Conservation (phyloP, 2,888 invertebrate genomes). For the Isotomurus palustris region DNA sequence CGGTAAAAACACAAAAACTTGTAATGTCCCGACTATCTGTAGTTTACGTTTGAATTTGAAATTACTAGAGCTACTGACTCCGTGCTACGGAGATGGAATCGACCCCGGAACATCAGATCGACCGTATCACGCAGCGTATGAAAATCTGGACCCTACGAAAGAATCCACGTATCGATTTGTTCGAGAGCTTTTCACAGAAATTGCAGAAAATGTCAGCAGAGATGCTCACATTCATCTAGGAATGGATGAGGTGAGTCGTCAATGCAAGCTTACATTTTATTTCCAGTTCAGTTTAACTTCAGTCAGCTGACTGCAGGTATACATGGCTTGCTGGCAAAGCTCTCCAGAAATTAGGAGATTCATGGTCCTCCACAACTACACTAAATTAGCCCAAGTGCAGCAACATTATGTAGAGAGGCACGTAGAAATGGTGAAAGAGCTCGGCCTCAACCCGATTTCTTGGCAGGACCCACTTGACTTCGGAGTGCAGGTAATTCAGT, state of each 20-base stretch:
- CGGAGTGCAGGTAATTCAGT: conserved; percentile 53
- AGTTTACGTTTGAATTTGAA: not conserved
- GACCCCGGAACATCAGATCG: conserved; percentile 48
- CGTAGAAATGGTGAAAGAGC: conserved; percentile 54
- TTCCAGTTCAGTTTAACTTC: not conserved
- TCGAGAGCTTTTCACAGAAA: conserved; percentile 64
- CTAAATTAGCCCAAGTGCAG: conserved; percentile 59
- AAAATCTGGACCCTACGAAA: conserved; percentile 74
- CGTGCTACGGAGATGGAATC: conserved; percentile 59
- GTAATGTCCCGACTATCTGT: not conserved
- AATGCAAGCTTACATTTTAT: not conserved
- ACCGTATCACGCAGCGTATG: conserved; percentile 58
- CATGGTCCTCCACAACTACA: conserved; percentile 58
- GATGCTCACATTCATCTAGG: conserved; percentile 82
- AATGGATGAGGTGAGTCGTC: conserved; percentile 52
- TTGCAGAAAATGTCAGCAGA: conserved; percentile 61
- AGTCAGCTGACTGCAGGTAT: conserved; percentile 22
- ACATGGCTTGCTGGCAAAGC: conserved; percentile 53
- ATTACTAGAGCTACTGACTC: conserved; percentile 64
- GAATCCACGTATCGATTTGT: conserved; percentile 65
- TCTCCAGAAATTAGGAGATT: conserved; percentile 62
- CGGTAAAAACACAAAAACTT: conserved; percentile 12
- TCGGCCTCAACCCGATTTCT: conserved; percentile 59
- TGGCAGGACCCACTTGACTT: conserved; percentile 88
- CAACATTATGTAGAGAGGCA: conserved; percentile 63